Percentiles rank a stretch among this genome's conserved stretches.
Evolutionary conservation across 2,113 vertebrate species (phyloP).

Genomic region (Centrocercus urophasianus): DNA sequence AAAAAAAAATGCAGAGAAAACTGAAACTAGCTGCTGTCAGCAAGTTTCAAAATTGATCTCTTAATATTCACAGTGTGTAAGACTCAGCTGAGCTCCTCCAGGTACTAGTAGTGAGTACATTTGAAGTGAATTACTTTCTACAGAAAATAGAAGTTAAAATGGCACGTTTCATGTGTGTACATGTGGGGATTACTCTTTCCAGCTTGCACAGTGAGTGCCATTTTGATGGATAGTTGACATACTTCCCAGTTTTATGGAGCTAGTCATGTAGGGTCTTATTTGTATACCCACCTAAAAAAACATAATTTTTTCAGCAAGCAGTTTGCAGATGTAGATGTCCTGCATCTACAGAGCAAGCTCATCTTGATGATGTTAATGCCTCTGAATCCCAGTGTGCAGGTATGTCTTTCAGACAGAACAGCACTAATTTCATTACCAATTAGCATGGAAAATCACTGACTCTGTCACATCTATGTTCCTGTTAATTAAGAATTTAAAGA

Average conservation of each 20-base stretch:
- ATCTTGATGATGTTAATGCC: not conserved
- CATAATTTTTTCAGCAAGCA: not conserved
- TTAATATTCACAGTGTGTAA: not conserved
- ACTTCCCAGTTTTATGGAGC: not conserved
- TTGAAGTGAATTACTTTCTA: not conserved
- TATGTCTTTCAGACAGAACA: not conserved
- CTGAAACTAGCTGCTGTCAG: not conserved
- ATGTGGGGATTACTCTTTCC: not conserved
- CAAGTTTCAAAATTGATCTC: not conserved
- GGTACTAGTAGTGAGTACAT: not conserved
- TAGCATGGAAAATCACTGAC: not conserved
- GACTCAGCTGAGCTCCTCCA: not conserved
- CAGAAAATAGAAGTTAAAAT: not conserved
- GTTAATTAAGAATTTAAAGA: not conserved
- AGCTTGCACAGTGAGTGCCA: not conserved
- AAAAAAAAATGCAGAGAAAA: not conserved
- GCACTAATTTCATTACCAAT: not conserved
- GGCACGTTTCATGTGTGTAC: fast-evolving
- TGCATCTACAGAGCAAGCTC: not conserved
- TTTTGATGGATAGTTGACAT: not conserved
- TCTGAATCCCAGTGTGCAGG: not conserved
- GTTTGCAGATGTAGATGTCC: not conserved
- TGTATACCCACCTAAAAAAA: not conserved
- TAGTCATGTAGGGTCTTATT: not conserved
- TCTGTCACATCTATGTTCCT: not conserved